A percentile compares a stretch with the other conserved stretches of the same genome.
phyloP scores from a whole-genome alignment of 2,113 vertebrate species.

The Dasypus novemcinctus region DNA sequence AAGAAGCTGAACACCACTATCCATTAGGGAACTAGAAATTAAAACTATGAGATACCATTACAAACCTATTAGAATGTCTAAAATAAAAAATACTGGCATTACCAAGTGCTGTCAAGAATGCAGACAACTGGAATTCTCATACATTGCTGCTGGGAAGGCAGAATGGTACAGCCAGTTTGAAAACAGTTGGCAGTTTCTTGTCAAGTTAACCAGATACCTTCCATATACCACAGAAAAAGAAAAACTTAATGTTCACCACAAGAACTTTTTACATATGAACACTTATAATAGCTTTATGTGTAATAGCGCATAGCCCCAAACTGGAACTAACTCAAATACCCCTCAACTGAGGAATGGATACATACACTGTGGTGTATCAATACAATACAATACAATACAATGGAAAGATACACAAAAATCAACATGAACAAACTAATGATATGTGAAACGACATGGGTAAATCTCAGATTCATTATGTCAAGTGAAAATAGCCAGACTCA shows the following conservation, averaged over 20 bases:
- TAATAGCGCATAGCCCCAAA: not conserved
- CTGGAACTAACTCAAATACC: not conserved
- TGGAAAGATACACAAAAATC: too few relatives aligned
- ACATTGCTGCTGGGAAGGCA: not conserved
- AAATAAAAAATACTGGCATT: not conserved
- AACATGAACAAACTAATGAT: too few relatives aligned
- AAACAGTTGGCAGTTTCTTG: not conserved
- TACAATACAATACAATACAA: too few relatives aligned
- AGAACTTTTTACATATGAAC: not conserved
- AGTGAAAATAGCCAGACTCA: too few relatives aligned
- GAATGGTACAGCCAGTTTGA: not conserved
- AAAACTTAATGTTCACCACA: not conserved
- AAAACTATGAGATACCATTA: not conserved
- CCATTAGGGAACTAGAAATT: not conserved
- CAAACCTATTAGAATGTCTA: not conserved
- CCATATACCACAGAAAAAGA: too few relatives aligned
- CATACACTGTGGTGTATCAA: too few relatives aligned
- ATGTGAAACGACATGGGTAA: too few relatives aligned
- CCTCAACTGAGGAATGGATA: not conserved
- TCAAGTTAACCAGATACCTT: not conserved
- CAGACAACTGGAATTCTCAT: not conserved
- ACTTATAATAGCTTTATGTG: constrained; percentile 28
- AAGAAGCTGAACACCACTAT: not conserved
- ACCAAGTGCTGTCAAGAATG: not conserved
- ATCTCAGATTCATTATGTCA: too few relatives aligned